phyloP scores from a whole-genome alignment of 2,113 vertebrate genomes.

The Actenoides lindsayi region DNA sequence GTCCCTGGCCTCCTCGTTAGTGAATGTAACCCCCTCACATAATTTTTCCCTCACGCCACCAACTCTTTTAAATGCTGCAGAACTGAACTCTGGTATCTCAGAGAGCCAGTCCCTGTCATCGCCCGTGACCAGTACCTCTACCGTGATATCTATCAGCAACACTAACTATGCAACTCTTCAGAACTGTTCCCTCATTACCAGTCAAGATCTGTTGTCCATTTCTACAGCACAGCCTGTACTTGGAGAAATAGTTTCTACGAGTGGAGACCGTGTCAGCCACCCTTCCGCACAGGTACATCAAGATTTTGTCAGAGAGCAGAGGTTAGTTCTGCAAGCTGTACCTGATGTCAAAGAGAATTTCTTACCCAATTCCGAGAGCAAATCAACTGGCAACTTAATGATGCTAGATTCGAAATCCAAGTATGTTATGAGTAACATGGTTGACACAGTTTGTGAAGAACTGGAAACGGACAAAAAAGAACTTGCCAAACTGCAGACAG shows the following conservation, averaged over 20 bases:
- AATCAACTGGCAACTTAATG: conserved; percentile 76
- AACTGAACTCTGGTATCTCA: conserved; percentile 76
- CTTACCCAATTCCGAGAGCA: conserved; percentile 84
- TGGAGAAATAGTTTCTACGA: conserved; percentile 68
- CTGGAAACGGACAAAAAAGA: conserved; percentile 95
- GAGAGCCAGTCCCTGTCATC: conserved; percentile 77
- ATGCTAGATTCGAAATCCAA: conserved; percentile 85
- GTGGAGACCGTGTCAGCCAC: conserved; percentile 71
- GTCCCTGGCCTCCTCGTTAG: conserved; percentile 75
- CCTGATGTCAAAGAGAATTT: conserved; percentile 86
- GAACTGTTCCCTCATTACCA: conserved; percentile 81
- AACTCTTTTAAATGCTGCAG: conserved; percentile 77
- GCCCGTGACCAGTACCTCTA: conserved; percentile 79
- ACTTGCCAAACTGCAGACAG: conserved; percentile 97
- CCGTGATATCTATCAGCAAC: conserved; percentile 85
- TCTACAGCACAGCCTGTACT: conserved; percentile 73
- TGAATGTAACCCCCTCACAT: conserved; percentile 77
- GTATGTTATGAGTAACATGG: conserved; percentile 85
- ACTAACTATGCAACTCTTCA: conserved; percentile 83
- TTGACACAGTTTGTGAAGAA: conserved; percentile 90
- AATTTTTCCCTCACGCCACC: conserved; percentile 78
- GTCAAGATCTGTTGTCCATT: conserved; percentile 80
- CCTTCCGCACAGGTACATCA: conserved; percentile 74
- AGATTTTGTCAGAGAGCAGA: conserved; percentile 81
- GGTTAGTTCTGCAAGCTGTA: conserved; percentile 83